A percentile compares a stretch with the other conserved stretches of the same genome.
phyloP scores from a whole-genome alignment of 2,797 vertebrate species.

The Macropus fuliginosus region DNA sequence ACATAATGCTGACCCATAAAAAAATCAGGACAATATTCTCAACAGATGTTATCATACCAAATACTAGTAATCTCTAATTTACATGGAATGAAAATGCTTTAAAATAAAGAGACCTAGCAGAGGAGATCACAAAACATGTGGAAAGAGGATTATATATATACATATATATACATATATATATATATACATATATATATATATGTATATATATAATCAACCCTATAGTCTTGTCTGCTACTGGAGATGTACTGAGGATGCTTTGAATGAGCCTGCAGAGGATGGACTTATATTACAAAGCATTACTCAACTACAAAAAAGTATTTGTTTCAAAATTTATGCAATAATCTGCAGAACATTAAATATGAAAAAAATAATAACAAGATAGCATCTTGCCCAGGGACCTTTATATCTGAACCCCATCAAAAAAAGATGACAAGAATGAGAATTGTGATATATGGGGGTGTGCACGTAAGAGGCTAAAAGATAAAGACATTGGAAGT shows the following conservation, averaged over 20 bases:
- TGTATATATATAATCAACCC: not conserved
- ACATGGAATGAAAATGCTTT: not conserved
- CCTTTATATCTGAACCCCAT: not conserved
- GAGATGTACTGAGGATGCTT: not conserved
- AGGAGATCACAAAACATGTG: not conserved
- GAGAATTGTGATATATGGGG: not conserved
- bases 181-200: no score
- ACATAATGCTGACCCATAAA: not conserved
- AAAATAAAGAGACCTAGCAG: not conserved
- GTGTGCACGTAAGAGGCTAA: not conserved
- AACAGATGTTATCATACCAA: not conserved
- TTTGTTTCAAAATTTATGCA: not conserved
- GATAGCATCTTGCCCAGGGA: not conserved
- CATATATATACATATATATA: no score
- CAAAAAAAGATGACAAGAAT: not conserved
- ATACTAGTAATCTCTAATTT: not conserved
- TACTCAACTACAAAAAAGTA: not conserved
- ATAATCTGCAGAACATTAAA: not conserved
- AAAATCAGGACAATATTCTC: not conserved
- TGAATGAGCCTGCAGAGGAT: not conserved
- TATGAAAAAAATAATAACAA: not conserved
- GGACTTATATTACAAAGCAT: not conserved
- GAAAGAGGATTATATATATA: not conserved
- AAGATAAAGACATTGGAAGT: not conserved
- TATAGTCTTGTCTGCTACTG: not conserved